phyloP scores from a whole-genome alignment of 2,797 vertebrate species.

The Thunnus albacares region DNA sequence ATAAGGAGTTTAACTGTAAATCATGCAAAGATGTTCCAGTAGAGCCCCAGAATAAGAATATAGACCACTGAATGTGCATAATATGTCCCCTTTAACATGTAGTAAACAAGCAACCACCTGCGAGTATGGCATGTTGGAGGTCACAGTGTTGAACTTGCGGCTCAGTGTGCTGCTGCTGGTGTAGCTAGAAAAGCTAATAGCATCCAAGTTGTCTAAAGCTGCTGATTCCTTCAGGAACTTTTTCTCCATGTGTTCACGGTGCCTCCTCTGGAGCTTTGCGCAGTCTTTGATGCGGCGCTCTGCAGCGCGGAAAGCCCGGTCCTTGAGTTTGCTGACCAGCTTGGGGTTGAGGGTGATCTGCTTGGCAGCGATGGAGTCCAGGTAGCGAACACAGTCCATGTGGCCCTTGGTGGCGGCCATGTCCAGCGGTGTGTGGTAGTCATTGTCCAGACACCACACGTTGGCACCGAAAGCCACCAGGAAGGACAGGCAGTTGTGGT shows the following conservation, averaged over 20 bases:
- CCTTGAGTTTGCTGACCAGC: conserved; percentile 93
- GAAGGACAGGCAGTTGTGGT: conserved; percentile 95
- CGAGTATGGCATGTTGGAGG: conserved; percentile 92
- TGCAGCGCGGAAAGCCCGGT: conserved; percentile 90
- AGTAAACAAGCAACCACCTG: conserved; percentile 75
- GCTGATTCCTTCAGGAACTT: conserved; percentile 86
- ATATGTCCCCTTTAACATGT: neutral
- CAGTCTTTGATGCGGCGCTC: conserved; percentile 92
- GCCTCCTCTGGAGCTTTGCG: conserved; percentile 91
- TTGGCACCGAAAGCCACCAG: conserved; percentile 97
- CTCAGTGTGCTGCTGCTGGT: conserved; percentile 88
- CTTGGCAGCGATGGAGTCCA: conserved; percentile 96
- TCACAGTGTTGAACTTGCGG: conserved; percentile 86
- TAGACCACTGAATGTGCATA: neutral
- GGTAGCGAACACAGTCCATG: conserved; percentile 96
- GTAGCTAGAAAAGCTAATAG: conserved; percentile 92
- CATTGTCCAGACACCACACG: conserved; percentile 97
- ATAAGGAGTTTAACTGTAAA: too few species aligned
- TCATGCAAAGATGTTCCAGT: too few species aligned
- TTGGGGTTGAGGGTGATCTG: conserved; percentile 94
- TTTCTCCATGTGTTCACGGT: conserved; percentile 92
- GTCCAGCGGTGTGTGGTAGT: conserved; percentile 97
- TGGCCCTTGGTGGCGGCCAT: conserved; percentile 94
- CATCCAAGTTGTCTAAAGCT: conserved; percentile 87
- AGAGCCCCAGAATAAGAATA: too few species aligned